Base-by-base conservation (phyloP, 2,113 vertebrate genomes). In the Beaufortia kweichowensis region DNA sequence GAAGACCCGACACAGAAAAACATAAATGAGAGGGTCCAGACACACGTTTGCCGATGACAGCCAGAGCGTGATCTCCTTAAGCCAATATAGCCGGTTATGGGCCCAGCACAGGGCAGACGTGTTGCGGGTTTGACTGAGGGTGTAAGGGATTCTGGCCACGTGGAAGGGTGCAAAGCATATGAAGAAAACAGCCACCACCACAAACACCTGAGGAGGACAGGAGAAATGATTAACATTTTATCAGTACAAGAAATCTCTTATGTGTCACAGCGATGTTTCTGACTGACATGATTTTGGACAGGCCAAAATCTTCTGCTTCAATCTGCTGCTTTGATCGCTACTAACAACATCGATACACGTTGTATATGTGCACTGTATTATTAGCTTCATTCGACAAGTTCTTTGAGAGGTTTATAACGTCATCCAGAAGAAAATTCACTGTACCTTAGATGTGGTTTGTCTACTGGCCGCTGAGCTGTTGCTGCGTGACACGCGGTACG, bases 11-110 rank as follows among this genome's bases (percentile, higher is more conserved):
- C 92, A 93, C 79, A 93, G 82, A 79, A 92, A 91, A 28, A 93
- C 86, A 1, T 93, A 93, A 77, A 93, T 93, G 5, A 93, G 87
- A 0, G 92, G 92, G 77, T 93, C 92, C 73, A 93, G 84, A 23
- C 91, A 92, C 8, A 90, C 84, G 39, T 93, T 93, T 1, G 91
- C 87, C 60, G 92, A 85, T 0, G 88, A 92, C 21, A 93, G 71
- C 91, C 92, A 93, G 43, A 92, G 84, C 5, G 92, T 90, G 41
- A 86, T 87, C 83, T 92, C 89, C 72, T 93, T 93, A 55, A 89
- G 84, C 0, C 90, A 50, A 77, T 90, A 93, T 23, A 92, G 68
- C 0, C 79, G 84, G 6, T 91, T 83, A 79, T 90, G 63, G 23
- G 79, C 69, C 56, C 53, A 59, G 74, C 92, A 93, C 8, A 63